Percentiles rank a stretch among this genome's conserved stretches.
These are phyloP conservation scores for Lutraria lutraria DNA, from an alignment of 2,888 invertebrate species.

Conservation along the genomic window DNA sequence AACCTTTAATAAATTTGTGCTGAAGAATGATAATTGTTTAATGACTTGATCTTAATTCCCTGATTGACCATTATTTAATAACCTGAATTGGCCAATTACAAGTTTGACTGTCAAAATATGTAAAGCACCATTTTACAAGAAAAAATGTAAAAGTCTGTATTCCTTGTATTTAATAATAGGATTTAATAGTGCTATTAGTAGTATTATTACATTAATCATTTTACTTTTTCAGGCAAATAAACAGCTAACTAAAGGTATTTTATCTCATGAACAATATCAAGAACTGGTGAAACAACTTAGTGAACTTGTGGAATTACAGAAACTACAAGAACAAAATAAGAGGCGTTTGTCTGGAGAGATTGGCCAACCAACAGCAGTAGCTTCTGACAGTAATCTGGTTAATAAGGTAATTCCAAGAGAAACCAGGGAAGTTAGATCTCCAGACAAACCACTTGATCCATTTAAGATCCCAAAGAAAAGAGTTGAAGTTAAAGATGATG, in stretches of 20 bases:
- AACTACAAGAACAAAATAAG: conserved; percentile 54
- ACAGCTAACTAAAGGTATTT: conserved; percentile 90
- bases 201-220: too few relatives aligned
- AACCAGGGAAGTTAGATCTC: conserved; percentile 36
- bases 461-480: conserved; percentile 61
- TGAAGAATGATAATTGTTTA: too few relatives aligned
- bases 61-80: too few relatives aligned
- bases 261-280: conserved; percentile 83
- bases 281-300: conserved; percentile 82
- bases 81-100: too few relatives aligned
- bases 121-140: too few relatives aligned
- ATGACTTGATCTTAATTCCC: too few relatives aligned
- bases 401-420: background rate
- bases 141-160: too few relatives aligned
- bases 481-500: conserved; percentile 19
- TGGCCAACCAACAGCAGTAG: background rate
- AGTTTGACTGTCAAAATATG: too few relatives aligned
- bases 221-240: conserved; percentile 90
- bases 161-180: too few relatives aligned
- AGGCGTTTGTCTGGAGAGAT: conserved; percentile 37
- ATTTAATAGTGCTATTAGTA: too few relatives aligned
- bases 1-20: too few relatives aligned
- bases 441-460: conserved; percentile 54
- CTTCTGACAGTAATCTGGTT: conserved; percentile 22
- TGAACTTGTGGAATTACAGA: conserved; percentile 66